Conservation (phyloP, 2,113 vertebrate species). For the Psilopsiagon aurifrons region DNA sequence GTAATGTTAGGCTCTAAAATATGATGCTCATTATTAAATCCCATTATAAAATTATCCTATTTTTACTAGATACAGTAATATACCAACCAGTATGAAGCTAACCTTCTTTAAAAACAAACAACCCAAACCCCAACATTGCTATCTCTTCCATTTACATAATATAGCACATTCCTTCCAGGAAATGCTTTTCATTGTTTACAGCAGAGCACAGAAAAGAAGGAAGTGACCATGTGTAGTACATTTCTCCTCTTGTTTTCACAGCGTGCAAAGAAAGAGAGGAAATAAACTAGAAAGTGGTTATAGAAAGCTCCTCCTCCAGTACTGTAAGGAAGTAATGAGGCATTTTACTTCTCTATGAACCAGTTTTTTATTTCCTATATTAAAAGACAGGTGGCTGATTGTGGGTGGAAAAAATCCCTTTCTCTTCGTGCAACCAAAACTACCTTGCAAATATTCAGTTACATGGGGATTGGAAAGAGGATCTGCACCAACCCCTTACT, state of each 20-base stretch:
- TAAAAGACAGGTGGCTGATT: not conserved
- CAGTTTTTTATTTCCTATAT: not conserved
- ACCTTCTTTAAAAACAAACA: not conserved
- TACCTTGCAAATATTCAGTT: not conserved
- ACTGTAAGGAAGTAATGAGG: not conserved
- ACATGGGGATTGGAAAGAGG: not conserved
- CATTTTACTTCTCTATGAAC: not conserved
- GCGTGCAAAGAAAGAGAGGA: not conserved
- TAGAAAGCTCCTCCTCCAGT: not conserved
- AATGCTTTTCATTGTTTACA: slow-evolving; percentile 48
- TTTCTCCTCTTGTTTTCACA: slow-evolving; percentile 17
- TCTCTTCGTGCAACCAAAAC: not conserved
- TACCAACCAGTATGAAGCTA: not conserved
- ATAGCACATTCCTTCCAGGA: slow-evolving; percentile 39
- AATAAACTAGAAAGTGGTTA: not conserved
- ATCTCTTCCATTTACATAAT: not conserved
- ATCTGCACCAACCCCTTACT: not conserved
- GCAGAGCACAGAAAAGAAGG: slow-evolving; percentile 35
- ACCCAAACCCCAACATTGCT: not conserved
- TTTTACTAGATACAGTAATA: not conserved
- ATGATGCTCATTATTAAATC: not conserved
- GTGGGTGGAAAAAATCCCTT: not conserved
- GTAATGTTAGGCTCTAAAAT: not conserved
- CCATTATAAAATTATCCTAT: not conserved
- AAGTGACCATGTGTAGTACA: not conserved